Evolutionary conservation across 1,140 invertebrate species (phyloP).

Genomic region (Papilio polyxenes): DNA sequence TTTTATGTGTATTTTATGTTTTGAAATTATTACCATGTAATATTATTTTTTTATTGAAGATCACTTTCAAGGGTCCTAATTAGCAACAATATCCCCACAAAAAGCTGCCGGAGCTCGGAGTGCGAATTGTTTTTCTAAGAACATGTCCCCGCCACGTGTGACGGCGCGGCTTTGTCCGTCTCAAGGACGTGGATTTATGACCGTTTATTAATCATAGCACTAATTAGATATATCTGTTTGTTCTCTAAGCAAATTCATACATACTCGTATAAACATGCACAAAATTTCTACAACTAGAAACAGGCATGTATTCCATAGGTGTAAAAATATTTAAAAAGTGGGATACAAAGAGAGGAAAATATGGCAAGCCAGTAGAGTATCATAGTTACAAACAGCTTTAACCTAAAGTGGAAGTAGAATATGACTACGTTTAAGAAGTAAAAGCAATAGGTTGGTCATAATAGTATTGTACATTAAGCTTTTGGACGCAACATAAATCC

Average conservation of each 20-base stretch:
- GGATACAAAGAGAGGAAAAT: too few species aligned
- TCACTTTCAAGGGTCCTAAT: slow-evolving; percentile 40
- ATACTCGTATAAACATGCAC: background rate
- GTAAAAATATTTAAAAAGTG: too few species aligned
- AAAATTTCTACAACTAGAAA: background rate
- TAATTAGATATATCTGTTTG: slow-evolving; percentile 51
- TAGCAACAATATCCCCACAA: slow-evolving; percentile 50
- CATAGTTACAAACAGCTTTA: too few species aligned
- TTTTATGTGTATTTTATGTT: too few species aligned
- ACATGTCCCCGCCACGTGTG: slow-evolving; percentile 59
- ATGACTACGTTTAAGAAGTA: background rate
- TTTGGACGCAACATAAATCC: slow-evolving; percentile 14
- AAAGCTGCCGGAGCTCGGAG: slow-evolving; percentile 41
- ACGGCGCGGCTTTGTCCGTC: slow-evolving; percentile 54
- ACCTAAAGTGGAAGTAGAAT: background rate
- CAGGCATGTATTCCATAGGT: too few species aligned
- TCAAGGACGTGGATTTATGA: slow-evolving; percentile 61
- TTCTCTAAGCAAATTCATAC: slow-evolving; percentile 4
- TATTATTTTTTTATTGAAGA: background rate
- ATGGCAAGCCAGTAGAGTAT: too few species aligned
- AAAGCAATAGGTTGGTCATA: background rate
- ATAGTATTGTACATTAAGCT: background rate
- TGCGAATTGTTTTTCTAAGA: slow-evolving; percentile 55
- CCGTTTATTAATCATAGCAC: slow-evolving; percentile 66
- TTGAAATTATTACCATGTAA: background rate